These are phyloP conservation scores for Acanthurus leucopareius DNA, from an alignment of 2,797 vertebrate genomes.

Conservation along the genomic window DNA sequence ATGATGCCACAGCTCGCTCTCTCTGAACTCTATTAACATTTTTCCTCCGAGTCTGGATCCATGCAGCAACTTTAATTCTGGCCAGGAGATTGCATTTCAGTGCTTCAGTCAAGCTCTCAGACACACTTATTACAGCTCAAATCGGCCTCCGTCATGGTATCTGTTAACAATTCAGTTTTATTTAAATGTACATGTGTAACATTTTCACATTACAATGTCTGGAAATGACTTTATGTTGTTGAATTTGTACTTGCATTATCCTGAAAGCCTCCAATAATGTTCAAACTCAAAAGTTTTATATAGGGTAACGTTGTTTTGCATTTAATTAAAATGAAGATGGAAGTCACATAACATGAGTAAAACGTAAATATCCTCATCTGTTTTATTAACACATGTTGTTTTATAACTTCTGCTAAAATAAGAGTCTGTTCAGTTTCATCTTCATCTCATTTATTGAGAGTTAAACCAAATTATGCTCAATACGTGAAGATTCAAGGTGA, in stretches of 20 bases:
- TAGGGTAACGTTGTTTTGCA: too few relatives aligned
- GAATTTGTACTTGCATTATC: too few relatives aligned
- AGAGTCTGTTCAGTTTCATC: slow-evolving; percentile 7
- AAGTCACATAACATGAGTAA: too few relatives aligned
- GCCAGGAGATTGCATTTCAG: slow-evolving; percentile 53
- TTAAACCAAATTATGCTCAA: background rate
- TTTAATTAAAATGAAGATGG: too few relatives aligned
- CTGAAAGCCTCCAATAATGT: too few relatives aligned
- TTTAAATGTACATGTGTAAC: background rate
- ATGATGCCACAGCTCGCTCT: slow-evolving; percentile 50
- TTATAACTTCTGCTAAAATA: too few relatives aligned
- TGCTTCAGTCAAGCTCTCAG: slow-evolving; percentile 36
- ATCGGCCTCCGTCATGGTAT: background rate
- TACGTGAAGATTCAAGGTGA: slow-evolving; percentile 1
- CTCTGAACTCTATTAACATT: slow-evolving; percentile 69
- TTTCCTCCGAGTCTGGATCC: slow-evolving; percentile 52
- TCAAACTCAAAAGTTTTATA: too few relatives aligned
- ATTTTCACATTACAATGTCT: too few relatives aligned
- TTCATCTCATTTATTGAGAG: background rate
- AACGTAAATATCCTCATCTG: too few relatives aligned
- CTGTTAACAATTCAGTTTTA: background rate
- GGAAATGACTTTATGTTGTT: too few relatives aligned
- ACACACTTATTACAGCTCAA: slow-evolving; percentile 11
- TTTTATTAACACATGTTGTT: too few relatives aligned
- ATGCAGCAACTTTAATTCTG: slow-evolving; percentile 51